Base-by-base conservation (phyloP, 1,140 invertebrate species). In the Procambarus virginalis region DNA sequence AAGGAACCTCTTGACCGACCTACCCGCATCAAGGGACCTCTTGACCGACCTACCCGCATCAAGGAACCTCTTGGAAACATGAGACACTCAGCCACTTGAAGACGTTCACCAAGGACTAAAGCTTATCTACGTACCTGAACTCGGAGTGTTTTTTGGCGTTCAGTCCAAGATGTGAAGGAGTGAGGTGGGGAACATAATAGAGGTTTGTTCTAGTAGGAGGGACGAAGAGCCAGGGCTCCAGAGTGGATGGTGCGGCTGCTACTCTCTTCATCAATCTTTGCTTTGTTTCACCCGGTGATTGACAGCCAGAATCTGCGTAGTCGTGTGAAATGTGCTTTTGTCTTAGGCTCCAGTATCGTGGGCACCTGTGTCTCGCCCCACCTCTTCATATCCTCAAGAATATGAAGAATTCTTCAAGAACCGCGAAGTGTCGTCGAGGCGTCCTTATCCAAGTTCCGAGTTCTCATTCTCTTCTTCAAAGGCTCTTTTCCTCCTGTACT, bases 371-470 rank as follows among this genome's bases (percentile, higher is more conserved):
- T 48, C 17, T 22, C 12, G 8, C 55, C 86, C 86, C 70, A 55
- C 34, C 70, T 49, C 80, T 89, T 58, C 70, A 89, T 70, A 83
- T 83, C 76, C 86, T 89, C 86, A 89, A 89, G 86, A 89, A 83
- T 60, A 49, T 82, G 45, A 49, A 76, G 80, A 89, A 89, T 89
- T 89, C 86, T 89, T 77, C 80, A 89, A 76, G 79, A 89, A 77
- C 77, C 86, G 2, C 55, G n/a, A 77, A 77, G 86, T 34, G 82
- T 58, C 55, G 79, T 82, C 49, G 46, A 64, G 17, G 58, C 34
- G 14, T 5, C 68, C 68, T n/a, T 73, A 5, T 34, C 68, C 6
- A 8, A 20, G 6, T 4, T n/a, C 1, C 8, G 20, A 8, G 68
- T 34, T 73, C 68, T 10, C 68, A 73, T 22, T n/a, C 5, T 73